Conservation (phyloP, 2,113 vertebrate genomes). For the Neodon shergylaensis region DNA sequence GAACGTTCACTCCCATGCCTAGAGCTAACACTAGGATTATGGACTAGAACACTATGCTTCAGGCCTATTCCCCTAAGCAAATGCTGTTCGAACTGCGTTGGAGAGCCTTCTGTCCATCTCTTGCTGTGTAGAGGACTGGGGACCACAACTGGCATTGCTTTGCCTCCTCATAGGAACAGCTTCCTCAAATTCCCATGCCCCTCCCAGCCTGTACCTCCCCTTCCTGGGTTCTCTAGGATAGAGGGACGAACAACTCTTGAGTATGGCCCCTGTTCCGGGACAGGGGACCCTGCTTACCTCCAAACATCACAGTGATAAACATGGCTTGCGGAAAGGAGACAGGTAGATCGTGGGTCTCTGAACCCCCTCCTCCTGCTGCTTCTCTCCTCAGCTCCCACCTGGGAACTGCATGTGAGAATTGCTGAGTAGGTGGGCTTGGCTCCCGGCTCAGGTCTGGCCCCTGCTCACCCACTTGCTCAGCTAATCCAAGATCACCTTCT, state of each 20-base stretch:
- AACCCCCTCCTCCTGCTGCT: background rate
- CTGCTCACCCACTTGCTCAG: background rate
- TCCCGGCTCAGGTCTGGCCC: background rate
- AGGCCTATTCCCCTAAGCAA: background rate
- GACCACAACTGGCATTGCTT: background rate
- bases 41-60: background rate
- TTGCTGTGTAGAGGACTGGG: background rate
- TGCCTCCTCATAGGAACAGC: background rate
- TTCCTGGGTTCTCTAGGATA: background rate
- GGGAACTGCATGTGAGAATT: background rate
- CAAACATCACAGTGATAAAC: constrained; percentile 71
- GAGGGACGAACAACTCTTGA: background rate
- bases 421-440: background rate
- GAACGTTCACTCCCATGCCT: background rate
- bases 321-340: background rate
- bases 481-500: background rate
- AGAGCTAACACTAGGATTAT: background rate
- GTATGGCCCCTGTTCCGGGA: background rate
- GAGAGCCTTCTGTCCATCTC: background rate
- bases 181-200: background rate
- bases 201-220: background rate
- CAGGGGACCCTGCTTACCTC: constrained; percentile 56
- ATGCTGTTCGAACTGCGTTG: background rate
- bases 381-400: too few relatives aligned
- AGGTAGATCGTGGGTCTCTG: background rate